These are phyloP conservation scores for Erpornis zantholeuca DNA, from an alignment of 2,113 vertebrate genomes.

Conservation along the genomic window DNA sequence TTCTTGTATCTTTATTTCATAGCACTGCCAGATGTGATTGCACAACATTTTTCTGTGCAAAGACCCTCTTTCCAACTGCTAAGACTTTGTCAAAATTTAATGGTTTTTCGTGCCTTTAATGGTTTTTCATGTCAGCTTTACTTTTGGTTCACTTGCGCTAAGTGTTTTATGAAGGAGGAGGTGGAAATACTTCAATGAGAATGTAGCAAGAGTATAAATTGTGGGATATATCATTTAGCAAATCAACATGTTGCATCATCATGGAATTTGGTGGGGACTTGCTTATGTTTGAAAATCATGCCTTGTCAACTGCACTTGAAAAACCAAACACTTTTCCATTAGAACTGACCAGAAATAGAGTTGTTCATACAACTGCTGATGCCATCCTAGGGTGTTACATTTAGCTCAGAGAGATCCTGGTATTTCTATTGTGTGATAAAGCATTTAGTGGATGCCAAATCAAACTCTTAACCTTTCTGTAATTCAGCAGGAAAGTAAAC, in stretches of 20 bases:
- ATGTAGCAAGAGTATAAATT: background rate
- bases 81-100: background rate
- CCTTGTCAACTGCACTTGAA: background rate
- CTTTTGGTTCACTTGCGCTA: background rate
- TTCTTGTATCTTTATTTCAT: background rate
- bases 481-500: constrained; percentile 3
- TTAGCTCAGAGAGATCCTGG: background rate
- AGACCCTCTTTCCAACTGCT: background rate
- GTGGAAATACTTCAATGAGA: background rate
- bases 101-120: background rate
- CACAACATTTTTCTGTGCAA: background rate
- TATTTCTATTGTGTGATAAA: constrained; percentile 12
- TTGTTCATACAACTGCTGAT: background rate
- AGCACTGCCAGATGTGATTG: background rate
- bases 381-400: background rate
- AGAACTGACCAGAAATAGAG: background rate
- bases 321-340: background rate
- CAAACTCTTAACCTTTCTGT: constrained; percentile 29
- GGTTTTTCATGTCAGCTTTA: background rate
- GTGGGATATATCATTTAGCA: background rate
- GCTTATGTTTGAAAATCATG: background rate
- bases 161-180: background rate
- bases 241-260: background rate
- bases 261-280: background rate
- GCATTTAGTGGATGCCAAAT: constrained; percentile 45